Base-by-base conservation (phyloP, 1,140 invertebrate genomes). In the Patella vulgata region DNA sequence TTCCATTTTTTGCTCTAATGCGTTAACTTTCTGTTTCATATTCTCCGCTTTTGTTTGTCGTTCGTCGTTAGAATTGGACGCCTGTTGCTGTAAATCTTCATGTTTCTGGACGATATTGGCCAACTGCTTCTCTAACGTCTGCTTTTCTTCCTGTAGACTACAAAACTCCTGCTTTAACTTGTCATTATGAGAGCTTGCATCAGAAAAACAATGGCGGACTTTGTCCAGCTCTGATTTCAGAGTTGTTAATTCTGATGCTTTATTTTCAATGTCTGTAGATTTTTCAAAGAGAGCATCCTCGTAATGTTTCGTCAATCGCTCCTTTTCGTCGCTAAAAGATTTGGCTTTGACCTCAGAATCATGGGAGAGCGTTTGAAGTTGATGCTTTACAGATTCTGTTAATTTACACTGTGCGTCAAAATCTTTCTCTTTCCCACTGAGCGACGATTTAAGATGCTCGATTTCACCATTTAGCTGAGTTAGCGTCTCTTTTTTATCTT, bases 161-260 rank as follows among this genome's bases (percentile, higher is more conserved):
- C 14, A 23, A 21, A n/a, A 31, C 12, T 30, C 19, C 11, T 14
- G 40, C 47, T 44, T 44, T 19, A 51, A 36, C 6, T 40, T 54
- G 33, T 54, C 52, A 25, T 39, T 23, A 17, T 23, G 17, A 9
- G 19, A 17, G 6, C 36, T 30, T 21, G 21, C 17, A 11, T 54
- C 52, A 17, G 52, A 54, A 27, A 54, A 54, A 30, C 43, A 36
- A 11, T 58, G 27, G 3, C 51, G 30, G 5, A 64, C 62, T 48
- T 58, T 64, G 33, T 54, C 58, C 5, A 71, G 57, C 31, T 66
- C 63, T 12, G 40, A 44, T 4, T 5, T 31, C 19, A 66, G 27
- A n/a, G n/a, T 19, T 39, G 39, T 28, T n/a, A 60, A 19, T 56
- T 66, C 57, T 14, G 30, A 21, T 17, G 39, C 42, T 33, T 57